These are phyloP conservation scores for Protaetia brevitarsis DNA, from an alignment of 1,140 invertebrate species.

Conservation along the genomic window DNA sequence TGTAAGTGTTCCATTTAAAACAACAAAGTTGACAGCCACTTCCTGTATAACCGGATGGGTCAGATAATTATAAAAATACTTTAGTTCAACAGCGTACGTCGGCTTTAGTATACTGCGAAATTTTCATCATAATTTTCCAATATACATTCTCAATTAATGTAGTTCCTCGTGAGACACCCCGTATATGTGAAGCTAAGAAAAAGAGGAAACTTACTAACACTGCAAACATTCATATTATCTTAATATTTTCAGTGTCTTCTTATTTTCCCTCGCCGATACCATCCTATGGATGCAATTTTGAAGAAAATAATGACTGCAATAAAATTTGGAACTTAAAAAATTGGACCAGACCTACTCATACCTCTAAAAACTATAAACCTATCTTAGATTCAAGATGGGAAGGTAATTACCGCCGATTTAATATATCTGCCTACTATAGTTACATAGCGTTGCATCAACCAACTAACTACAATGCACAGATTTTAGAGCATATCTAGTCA, in stretches of 20 bases:
- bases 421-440: too few relatives aligned
- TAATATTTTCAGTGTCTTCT: not conserved
- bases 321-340: not conserved
- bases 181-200: too few relatives aligned
- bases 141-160: too few relatives aligned
- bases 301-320: not conserved
- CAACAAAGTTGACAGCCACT: too few relatives aligned
- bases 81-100: too few relatives aligned
- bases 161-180: too few relatives aligned
- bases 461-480: not conserved
- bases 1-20: too few relatives aligned
- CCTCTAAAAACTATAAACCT: not conserved
- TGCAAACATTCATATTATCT: not conserved
- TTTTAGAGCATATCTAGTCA: not conserved
- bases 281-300: not conserved
- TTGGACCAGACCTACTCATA: not conserved
- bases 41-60: too few relatives aligned
- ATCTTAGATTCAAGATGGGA: constrained; percentile 7
- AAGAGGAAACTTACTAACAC: too few relatives aligned
- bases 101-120: too few relatives aligned
- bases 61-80: too few relatives aligned
- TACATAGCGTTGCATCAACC: not conserved
- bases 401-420: not conserved
- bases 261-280: not conserved
- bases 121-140: too few relatives aligned